Base-by-base conservation (phyloP, 2,797 vertebrate species). In the Discoglossus pictus region DNA sequence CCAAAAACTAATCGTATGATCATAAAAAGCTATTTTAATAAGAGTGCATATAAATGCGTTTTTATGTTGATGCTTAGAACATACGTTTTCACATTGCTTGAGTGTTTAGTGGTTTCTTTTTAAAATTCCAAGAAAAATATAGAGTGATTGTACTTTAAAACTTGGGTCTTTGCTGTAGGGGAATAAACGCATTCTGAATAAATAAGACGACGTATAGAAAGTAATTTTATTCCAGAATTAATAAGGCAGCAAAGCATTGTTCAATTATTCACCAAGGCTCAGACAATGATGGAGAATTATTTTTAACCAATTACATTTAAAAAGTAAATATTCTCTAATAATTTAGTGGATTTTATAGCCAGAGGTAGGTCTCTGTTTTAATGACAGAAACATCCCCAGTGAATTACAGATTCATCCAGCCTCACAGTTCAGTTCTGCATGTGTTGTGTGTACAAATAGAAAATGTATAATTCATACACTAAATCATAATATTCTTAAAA, bases 201-300 rank as follows among this genome's bases (percentile, higher is more conserved):
- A n/a, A n/a, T 60, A 48, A 63, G 59, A 18, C 13, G 34, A n/a
- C n/a, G n/a, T n/a, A n/a, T n/a, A n/a, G n/a, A n/a, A n/a, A n/a
- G n/a, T n/a, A n/a, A n/a, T n/a, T n/a, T n/a, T n/a, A n/a, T n/a
- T n/a, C n/a, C n/a, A n/a, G n/a, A n/a, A n/a, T n/a, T n/a, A n/a
- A n/a, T n/a, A n/a, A n/a, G n/a, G n/a, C n/a, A 34, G 21, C 27
- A 42, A 62, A 17, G 35, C 60, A 54, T 54, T 39, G 66, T 69
- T 62, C 66, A 70, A 70, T 70, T 63, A 63, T 63, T 70, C 48
- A 56, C 51, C 43, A 36, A 63, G 67, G 60, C 50, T 6, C 34
- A 51, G 7, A 42, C 59, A 34, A 23, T 15, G 51, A 34, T 23
- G 17, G 59, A 23, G 24, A 62, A 70, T 50, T 42, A 48, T 51